Percentiles rank a stretch among this genome's conserved stretches.
Evolutionary conservation across 1,140 invertebrate species (phyloP).

Genomic region (Prorops nasuta): DNA sequence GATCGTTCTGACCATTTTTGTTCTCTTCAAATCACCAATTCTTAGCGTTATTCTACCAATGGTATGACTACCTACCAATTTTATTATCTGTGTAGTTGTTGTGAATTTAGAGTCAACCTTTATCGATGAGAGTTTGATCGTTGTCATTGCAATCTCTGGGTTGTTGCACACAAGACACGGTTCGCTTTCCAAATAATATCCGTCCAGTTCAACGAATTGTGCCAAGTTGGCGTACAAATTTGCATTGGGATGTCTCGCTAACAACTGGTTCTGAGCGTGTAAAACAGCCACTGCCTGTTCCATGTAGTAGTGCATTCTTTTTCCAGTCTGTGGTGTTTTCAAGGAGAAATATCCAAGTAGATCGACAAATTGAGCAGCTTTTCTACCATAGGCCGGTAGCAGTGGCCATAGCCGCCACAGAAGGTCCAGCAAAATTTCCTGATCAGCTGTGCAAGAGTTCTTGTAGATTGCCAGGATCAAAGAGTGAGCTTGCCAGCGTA

Average conservation of each 20-base stretch:
- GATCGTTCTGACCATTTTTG: constrained; percentile 95
- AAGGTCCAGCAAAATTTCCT: constrained; percentile 76
- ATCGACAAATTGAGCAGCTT: constrained; percentile 95
- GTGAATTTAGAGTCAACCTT: constrained; percentile 97
- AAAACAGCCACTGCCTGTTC: constrained; percentile 83
- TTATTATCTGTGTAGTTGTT: constrained; percentile 96
- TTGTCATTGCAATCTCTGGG: constrained; percentile 89
- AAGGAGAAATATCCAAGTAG: constrained; percentile 90
- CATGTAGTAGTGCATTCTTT: constrained; percentile 73
- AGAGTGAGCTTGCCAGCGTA: constrained; percentile 94
- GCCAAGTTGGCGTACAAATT: constrained; percentile 88
- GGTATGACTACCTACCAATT: constrained; percentile 90
- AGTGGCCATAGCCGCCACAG: constrained; percentile 91
- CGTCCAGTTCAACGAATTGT: constrained; percentile 91
- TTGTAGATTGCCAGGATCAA: constrained; percentile 83
- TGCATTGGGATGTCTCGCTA: constrained; percentile 91
- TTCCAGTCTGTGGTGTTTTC: constrained; percentile 67
- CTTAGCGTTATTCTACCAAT: constrained; percentile 92
- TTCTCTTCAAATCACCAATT: constrained; percentile 92
- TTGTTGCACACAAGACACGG: constrained; percentile 97
- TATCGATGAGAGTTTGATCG: constrained; percentile 89
- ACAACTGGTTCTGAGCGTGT: constrained; percentile 80
- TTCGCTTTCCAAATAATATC: constrained; percentile 94
- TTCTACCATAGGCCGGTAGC: constrained; percentile 85
- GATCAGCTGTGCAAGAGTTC: constrained; percentile 76